Evolutionary conservation across 2,113 vertebrate genomes (phyloP).

Genomic region (Ivindomyrus marchei): DNA sequence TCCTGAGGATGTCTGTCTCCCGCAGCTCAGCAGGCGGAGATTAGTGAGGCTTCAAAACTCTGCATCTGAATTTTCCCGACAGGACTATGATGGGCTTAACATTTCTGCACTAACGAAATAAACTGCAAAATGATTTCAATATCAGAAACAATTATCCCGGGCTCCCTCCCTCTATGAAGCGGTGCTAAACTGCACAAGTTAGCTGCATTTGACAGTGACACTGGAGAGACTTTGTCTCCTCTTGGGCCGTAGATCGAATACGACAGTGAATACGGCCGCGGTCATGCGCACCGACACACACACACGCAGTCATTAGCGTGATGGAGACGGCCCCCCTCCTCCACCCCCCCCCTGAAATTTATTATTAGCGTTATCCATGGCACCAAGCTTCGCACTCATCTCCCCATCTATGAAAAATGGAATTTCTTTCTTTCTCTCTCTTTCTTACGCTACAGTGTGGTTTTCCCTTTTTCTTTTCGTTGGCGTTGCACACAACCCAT

Average conservation of each 20-base stretch:
- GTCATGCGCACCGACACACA: neutral
- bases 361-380: neutral
- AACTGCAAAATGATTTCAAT: neutral
- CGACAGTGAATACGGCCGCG: neutral
- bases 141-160: neutral
- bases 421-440: neutral
- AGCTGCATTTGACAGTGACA: neutral
- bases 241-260: neutral
- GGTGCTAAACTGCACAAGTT: neutral
- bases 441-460: neutral
- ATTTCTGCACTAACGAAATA: neutral
- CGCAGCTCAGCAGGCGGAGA: neutral
- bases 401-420: neutral
- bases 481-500: neutral
- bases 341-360: neutral
- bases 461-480: neutral
- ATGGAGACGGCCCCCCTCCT: neutral
- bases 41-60: neutral
- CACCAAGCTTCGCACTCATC: neutral
- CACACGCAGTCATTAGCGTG: neutral
- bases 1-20: neutral
- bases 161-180: neutral
- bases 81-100: neutral
- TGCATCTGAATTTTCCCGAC: neutral
- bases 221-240: neutral